These are phyloP conservation scores for Erpobdella octoculata DNA, from an alignment of 2,888 invertebrate species.

Conservation along the genomic window DNA sequence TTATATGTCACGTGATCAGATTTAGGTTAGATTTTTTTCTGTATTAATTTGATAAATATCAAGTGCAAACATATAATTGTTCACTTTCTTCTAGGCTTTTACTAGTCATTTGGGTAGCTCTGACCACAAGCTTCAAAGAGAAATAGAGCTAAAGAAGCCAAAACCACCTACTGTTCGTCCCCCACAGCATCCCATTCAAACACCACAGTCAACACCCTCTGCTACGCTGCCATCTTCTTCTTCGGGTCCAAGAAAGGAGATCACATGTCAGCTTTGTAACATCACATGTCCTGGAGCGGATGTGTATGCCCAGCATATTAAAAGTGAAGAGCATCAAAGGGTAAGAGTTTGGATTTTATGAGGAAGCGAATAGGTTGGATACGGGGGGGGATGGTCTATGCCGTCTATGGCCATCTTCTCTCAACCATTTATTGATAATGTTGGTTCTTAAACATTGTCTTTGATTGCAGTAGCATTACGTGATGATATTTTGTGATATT, in stretches of 20 bases:
- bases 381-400: neutral
- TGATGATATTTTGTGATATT: neutral
- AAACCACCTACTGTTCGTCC: neutral
- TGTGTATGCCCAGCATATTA: conserved; percentile 17
- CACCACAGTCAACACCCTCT: neutral
- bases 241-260: neutral
- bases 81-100: neutral
- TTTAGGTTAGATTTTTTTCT: too few relatives aligned
- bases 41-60: too few relatives aligned
- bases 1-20: neutral
- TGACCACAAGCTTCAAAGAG: conserved; percentile 14
- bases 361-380: too few relatives aligned
- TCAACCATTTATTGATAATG: neutral
- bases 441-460: neutral
- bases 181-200: neutral
- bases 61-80: too few relatives aligned
- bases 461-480: neutral
- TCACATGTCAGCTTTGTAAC: conserved; percentile 5
- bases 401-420: neutral
- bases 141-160: neutral
- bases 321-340: conserved; percentile 10
- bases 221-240: too few relatives aligned
- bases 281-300: neutral
- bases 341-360: too few relatives aligned
- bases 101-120: conserved; percentile 18